Conservation (phyloP, 2,888 invertebrate species). For the Conchocele bisecta region DNA sequence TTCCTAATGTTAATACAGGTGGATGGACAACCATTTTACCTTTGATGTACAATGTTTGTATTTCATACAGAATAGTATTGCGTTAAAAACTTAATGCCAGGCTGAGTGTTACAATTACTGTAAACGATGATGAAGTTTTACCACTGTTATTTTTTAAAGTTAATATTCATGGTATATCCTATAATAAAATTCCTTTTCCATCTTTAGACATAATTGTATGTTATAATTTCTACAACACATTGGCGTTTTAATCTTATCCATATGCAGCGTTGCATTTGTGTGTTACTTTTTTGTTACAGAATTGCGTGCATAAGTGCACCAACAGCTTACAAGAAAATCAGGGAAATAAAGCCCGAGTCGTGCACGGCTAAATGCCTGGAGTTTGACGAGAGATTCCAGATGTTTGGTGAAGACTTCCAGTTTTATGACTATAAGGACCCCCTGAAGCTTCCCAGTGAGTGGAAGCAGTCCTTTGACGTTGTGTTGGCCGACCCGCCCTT, state of each 20-base stretch:
- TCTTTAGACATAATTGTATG: too few relatives aligned
- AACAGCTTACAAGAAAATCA: slow-evolving; percentile 88
- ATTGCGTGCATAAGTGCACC: slow-evolving; percentile 95
- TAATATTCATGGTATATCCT: too few relatives aligned
- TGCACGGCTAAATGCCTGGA: slow-evolving; percentile 86
- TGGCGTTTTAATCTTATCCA: not conserved
- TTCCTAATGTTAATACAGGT: too few relatives aligned
- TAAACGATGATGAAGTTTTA: too few relatives aligned
- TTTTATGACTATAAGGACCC: slow-evolving; percentile 95
- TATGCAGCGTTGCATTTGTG: not conserved
- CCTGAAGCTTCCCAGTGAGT: slow-evolving; percentile 87
- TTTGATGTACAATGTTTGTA: too few relatives aligned
- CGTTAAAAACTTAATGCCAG: too few relatives aligned
- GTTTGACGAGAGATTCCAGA: slow-evolving; percentile 92
- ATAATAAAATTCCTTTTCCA: too few relatives aligned
- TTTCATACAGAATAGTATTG: too few relatives aligned
- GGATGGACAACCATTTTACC: too few relatives aligned
- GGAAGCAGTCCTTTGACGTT: slow-evolving; percentile 88
- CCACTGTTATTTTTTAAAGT: too few relatives aligned
- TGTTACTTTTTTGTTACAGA: slow-evolving; percentile 68
- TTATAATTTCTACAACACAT: too few relatives aligned
- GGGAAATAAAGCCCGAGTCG: slow-evolving; percentile 65
- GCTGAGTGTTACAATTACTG: too few relatives aligned
- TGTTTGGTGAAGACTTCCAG: slow-evolving; percentile 90
- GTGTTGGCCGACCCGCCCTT: slow-evolving; percentile 98